Evolutionary conservation across 2,113 vertebrate genomes (phyloP).

Genomic region (Heterotilapia buettikoferi): DNA sequence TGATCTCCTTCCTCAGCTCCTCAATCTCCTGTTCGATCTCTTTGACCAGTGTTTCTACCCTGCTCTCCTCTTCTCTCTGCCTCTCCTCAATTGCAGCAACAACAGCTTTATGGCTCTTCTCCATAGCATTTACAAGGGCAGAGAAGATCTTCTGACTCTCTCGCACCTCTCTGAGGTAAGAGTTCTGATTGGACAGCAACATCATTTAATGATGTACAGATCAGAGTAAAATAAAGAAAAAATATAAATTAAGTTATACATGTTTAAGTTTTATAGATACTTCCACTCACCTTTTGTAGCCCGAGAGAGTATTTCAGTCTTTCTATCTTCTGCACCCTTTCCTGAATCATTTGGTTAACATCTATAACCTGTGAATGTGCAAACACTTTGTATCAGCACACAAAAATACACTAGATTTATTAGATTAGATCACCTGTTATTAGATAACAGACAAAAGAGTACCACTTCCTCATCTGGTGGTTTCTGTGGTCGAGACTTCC

Average conservation of each 20-base stretch:
- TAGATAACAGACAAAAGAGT: neutral
- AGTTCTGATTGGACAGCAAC: constrained; percentile 50
- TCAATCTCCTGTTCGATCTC: constrained; percentile 65
- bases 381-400: neutral
- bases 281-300: constrained; percentile 59
- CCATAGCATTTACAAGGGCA: constrained; percentile 59
- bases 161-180: constrained; percentile 67
- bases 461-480: constrained; percentile 48
- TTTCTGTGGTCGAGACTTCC: constrained; percentile 42
- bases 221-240: neutral
- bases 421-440: neutral
- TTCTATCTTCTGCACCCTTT: constrained; percentile 67
- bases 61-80: constrained; percentile 61
- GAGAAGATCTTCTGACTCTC: constrained; percentile 72
- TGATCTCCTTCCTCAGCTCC: constrained; percentile 48
- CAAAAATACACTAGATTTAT: neutral
- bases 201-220: neutral
- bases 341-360: constrained; percentile 65
- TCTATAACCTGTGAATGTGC: constrained; percentile 37
- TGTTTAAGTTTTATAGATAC: neutral
- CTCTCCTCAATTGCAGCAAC: constrained; percentile 60
- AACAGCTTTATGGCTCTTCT: constrained; percentile 66
- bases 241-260: neutral
- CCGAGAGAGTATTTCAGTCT: constrained; percentile 61
- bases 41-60: constrained; percentile 49